Evolutionary conservation across 2,797 vertebrate species (phyloP).

Genomic region (Catharus ustulatus): DNA sequence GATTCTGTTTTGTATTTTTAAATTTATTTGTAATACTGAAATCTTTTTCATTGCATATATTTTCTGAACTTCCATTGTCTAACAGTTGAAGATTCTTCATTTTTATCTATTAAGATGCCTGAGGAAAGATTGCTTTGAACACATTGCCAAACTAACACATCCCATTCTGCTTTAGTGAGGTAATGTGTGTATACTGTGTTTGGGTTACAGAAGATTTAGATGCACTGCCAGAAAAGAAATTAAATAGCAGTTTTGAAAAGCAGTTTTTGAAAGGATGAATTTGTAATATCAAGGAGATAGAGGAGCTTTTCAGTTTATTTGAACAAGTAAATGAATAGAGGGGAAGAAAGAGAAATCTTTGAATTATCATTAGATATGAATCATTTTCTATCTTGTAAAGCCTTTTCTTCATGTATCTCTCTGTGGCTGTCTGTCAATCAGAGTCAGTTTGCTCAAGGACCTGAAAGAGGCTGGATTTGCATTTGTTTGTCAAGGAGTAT

Average conservation of each 20-base stretch:
- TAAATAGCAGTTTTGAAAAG: background rate
- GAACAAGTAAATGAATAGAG: background rate
- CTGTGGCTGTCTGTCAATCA: background rate
- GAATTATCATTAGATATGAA: background rate
- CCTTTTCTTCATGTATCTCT: background rate
- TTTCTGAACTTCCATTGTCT: background rate
- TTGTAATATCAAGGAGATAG: background rate
- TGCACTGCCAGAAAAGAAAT: background rate
- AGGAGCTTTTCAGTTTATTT: conserved; percentile 11
- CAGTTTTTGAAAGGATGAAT: background rate
- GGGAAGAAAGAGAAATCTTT: background rate
- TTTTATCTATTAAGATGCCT: background rate
- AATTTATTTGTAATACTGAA: background rate
- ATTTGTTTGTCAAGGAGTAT: background rate
- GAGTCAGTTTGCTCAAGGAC: background rate
- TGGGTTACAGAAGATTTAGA: background rate
- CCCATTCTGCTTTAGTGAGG: background rate
- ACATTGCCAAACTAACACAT: rapidly evolving
- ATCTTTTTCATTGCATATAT: background rate
- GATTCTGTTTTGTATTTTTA: background rate
- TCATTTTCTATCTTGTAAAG: background rate
- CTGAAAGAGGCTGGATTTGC: background rate
- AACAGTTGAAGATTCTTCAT: background rate
- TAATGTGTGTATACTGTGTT: background rate
- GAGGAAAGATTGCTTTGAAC: background rate